Percentiles rank a stretch among this genome's conserved stretches.
phyloP scores from a whole-genome alignment of 1,140 invertebrate species.

The Procambarus virginalis region DNA sequence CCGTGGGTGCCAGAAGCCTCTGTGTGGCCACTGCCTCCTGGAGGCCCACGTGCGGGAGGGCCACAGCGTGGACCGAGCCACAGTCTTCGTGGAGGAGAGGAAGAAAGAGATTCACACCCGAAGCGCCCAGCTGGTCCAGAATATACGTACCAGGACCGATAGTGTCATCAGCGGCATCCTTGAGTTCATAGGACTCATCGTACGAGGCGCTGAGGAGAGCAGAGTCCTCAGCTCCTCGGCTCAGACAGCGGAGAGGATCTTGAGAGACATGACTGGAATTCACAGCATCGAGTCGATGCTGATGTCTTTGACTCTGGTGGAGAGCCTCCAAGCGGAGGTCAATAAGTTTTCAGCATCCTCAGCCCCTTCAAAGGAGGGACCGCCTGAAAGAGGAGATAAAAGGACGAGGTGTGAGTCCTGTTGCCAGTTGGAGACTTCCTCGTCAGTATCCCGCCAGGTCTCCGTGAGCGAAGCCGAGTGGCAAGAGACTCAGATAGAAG shows the following conservation, averaged over 20 bases:
- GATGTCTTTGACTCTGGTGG: background rate
- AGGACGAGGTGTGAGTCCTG: background rate
- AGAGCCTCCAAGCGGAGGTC: background rate
- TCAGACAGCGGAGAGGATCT: background rate
- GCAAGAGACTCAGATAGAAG: background rate
- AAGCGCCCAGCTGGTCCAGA: background rate
- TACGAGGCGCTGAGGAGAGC: background rate
- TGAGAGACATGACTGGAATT: background rate
- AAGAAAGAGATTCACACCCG: background rate
- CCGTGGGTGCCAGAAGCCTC: background rate
- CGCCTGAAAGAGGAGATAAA: background rate
- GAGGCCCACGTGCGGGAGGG: background rate
- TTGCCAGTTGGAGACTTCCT: background rate
- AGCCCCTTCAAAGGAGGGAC: background rate
- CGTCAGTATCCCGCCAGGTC: background rate
- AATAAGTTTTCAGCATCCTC: background rate
- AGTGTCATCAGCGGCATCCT: background rate
- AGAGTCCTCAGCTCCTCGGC: background rate
- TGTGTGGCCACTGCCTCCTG: slow-evolving; percentile 13
- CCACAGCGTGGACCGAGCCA: background rate
- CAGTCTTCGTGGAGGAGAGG: background rate
- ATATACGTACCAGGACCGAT: background rate
- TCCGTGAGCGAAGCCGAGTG: background rate
- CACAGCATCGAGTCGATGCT: background rate
- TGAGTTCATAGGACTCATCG: background rate